Evolutionary conservation across 2,797 vertebrate species (phyloP).

Genomic region (Schizothorax lantsangensis): DNA sequence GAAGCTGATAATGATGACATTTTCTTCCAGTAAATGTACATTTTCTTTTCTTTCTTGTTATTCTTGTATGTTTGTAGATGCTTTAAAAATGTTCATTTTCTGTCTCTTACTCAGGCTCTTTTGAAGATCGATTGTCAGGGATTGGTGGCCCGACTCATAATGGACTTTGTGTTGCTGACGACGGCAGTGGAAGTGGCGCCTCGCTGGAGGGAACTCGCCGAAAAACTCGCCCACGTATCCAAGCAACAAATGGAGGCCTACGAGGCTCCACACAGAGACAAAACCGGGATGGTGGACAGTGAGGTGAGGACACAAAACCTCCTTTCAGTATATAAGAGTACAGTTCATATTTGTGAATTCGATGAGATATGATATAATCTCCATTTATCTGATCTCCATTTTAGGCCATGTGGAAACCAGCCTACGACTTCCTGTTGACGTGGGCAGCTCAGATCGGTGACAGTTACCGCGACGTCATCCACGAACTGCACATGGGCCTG

Average conservation of each 20-base stretch:
- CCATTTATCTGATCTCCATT: neutral
- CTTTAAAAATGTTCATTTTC: neutral
- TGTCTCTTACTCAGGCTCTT: slow-evolving; percentile 81
- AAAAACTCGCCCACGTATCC: slow-evolving; percentile 91
- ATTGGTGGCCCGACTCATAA: slow-evolving; percentile 88
- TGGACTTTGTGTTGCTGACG: slow-evolving; percentile 94
- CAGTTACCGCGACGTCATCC: slow-evolving; percentile 95
- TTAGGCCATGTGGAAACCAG: slow-evolving; percentile 98
- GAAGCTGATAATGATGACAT: neutral
- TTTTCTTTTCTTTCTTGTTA: neutral
- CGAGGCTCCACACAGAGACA: slow-evolving; percentile 92
- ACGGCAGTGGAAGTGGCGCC: slow-evolving; percentile 94
- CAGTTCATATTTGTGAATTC: neutral
- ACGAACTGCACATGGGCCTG: slow-evolving; percentile 92
- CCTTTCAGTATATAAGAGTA: neutral
- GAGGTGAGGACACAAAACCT: slow-evolving; percentile 81
- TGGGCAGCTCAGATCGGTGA: slow-evolving; percentile 96
- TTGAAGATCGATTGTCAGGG: slow-evolving; percentile 98
- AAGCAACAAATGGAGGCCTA: slow-evolving; percentile 96
- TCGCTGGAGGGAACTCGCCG: slow-evolving; percentile 95
- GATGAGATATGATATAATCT: neutral
- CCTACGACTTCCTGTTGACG: slow-evolving; percentile 94
- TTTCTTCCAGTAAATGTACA: neutral
- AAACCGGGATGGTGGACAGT: slow-evolving; percentile 85
- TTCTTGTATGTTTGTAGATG: neutral